Conservation (phyloP, 2,888 invertebrate species). For the Euplagia quadripunctaria region DNA sequence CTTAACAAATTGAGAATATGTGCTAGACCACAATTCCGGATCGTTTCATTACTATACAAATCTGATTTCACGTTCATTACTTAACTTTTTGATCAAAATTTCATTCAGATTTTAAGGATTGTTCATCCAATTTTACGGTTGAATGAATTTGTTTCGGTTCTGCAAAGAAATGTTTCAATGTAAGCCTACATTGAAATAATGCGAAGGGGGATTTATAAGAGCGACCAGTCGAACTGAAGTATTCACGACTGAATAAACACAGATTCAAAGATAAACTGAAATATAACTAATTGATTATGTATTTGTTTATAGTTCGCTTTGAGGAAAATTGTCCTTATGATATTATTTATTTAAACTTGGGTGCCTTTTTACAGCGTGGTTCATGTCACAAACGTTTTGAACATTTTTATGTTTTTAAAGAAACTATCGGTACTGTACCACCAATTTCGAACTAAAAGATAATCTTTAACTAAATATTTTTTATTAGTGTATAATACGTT, state of each 20-base stretch:
- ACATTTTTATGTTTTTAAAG: no score
- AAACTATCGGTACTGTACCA: no score
- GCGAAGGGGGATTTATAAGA: conserved; percentile 75
- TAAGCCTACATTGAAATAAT: conserved; percentile 80
- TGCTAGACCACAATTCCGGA: conserved; percentile 18
- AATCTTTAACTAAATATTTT: no score
- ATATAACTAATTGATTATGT: conserved; percentile 57
- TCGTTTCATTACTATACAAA: conserved; percentile 54
- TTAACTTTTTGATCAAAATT: conserved; percentile 82
- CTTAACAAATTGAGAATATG: conserved; percentile 25
- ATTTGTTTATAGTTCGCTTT: conserved; percentile 40
- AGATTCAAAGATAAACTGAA: conserved; percentile 55
- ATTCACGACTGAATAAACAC: conserved; percentile 73
- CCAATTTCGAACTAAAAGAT: no score
- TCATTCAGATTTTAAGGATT: conserved; percentile 79
- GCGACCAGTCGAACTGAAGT: conserved; percentile 66
- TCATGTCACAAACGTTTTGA: background rate
- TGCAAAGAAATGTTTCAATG: conserved; percentile 81
- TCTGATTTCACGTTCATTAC: conserved; percentile 75
- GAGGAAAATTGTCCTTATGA: background rate
- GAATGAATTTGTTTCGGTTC: conserved; percentile 80
- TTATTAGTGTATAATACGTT: background rate
- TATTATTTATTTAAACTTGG: background rate
- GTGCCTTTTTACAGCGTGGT: background rate
- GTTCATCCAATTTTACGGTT: conserved; percentile 80